Evolutionary conservation across 2,113 vertebrate genomes (phyloP), one percentile per base, ranked within the genome.

Genomic region (Cnemophilus loriae): DNA sequence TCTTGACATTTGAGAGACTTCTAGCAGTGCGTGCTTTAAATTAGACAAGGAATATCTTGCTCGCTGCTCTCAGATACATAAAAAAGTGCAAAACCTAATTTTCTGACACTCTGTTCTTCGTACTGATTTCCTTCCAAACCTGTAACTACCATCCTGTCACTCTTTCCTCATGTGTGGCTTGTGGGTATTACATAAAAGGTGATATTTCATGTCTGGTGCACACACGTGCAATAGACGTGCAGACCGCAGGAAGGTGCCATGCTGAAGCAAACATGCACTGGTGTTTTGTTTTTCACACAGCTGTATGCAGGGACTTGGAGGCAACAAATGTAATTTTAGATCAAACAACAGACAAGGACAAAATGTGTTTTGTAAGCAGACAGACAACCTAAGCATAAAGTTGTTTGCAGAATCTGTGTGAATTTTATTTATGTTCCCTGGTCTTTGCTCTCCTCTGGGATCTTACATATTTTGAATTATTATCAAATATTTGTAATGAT

Each of bases 401-500:
- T n/a, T 41, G 33, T 69, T 44, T 70, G 71, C 83, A 92, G 86
- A 52, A 80, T 61, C 37, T 15, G 52, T 52, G 65, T 42, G 57
- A 78, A 78, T 83, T 87, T 85, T 88, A 69, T 60, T 49, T 49
- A 37, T 3, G 6, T 37, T 68, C 77, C 60, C 49, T 24, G 57
- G 50, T 20, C 90, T 92, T 82, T 63, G 69, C 75, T 71, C 87
- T 90, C 96, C 91, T 90, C 65, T 75, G 67, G 85, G 89, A 89
- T 87, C 74, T 46, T 82, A 87, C 97, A 96, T 97, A 96, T 97
- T 98, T 97, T 96, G 88, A 93, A 69, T 96, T 86, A 96, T 96
- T 98, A 98, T 96, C 96, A 96, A 97, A 96, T 97, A 97, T 97
- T 98, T 97, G 97, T 95, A 91, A 91, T 53, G 93, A 97, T 93